A percentile compares a stretch with the other conserved stretches of the same genome.
Conservation (phyloP, 2,113 vertebrate species). For the Sitta europaea region DNA sequence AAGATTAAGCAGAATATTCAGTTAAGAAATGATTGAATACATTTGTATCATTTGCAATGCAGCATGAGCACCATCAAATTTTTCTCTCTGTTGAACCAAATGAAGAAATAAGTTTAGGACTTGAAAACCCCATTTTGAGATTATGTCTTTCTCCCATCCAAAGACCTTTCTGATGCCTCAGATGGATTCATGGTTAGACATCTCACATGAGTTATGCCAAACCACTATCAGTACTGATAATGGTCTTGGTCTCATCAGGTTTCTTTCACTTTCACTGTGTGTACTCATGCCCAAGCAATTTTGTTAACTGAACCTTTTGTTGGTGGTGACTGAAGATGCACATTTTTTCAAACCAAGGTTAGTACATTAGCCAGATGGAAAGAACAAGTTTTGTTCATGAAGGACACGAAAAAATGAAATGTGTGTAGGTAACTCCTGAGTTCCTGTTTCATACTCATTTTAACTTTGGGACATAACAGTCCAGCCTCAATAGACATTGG, state of each 20-base stretch:
- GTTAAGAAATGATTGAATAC: not conserved
- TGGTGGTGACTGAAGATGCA: not conserved
- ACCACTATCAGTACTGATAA: not conserved
- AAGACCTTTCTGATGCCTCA: not conserved
- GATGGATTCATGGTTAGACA: not conserved
- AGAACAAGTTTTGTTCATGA: not conserved
- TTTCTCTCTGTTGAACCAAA: not conserved
- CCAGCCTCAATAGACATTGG: not conserved
- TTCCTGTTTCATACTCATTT: not conserved
- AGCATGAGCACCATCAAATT: not conserved
- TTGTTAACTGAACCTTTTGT: not conserved
- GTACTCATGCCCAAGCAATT: not conserved
- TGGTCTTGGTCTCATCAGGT: not conserved
- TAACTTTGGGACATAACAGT: not conserved
- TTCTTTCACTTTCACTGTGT: not conserved
- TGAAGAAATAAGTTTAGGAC: not conserved
- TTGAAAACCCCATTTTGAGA: not conserved
- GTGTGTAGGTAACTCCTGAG: not conserved
- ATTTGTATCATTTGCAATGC: not conserved
- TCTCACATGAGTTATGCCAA: not conserved
- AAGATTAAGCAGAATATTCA: not conserved
- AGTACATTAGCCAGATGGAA: not conserved
- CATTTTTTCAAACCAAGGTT: not conserved
- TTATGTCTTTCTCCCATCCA: not conserved
- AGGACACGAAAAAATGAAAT: not conserved